Evolutionary conservation across 92 coral and sea anemone species (phyloP).

Genomic region (Actinernus sp.): DNA sequence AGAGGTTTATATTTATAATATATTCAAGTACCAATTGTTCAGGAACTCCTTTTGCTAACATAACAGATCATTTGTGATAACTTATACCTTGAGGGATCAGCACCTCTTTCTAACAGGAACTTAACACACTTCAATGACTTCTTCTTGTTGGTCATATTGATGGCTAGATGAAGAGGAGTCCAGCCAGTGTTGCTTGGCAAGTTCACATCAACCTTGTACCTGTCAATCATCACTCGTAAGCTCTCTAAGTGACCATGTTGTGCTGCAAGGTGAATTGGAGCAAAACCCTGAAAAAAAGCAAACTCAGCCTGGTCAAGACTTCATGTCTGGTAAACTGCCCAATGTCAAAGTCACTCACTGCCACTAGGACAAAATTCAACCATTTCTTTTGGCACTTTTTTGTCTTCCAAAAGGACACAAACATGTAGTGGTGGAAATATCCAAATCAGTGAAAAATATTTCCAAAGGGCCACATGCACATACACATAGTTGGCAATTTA

Average conservation of each 20-base stretch:
- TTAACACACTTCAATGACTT: conserved; percentile 77
- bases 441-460: no score
- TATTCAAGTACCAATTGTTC: background rate
- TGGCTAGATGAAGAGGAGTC: conserved; percentile 94
- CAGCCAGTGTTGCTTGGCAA: conserved; percentile 91
- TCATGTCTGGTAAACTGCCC: no score
- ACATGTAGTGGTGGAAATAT: no score
- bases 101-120: conserved; percentile 85
- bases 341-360: no score
- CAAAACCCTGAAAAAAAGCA: conserved; percentile 86
- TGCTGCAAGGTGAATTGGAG: conserved; percentile 95
- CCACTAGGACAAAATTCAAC: no score
- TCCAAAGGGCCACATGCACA: no score
- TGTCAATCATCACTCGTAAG: conserved; percentile 78
- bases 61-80: background rate
- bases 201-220: conserved; percentile 82
- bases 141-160: conserved; percentile 72
- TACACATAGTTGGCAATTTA: no score
- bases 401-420: no score
- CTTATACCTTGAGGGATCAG: conserved; percentile 92
- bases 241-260: conserved; percentile 94
- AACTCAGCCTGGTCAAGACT: no score
- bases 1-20: background rate
- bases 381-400: no score
- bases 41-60: background rate